Evolutionary conservation across 1,140 invertebrate genomes (phyloP).

Genomic region (Branchinecta lynchi): DNA sequence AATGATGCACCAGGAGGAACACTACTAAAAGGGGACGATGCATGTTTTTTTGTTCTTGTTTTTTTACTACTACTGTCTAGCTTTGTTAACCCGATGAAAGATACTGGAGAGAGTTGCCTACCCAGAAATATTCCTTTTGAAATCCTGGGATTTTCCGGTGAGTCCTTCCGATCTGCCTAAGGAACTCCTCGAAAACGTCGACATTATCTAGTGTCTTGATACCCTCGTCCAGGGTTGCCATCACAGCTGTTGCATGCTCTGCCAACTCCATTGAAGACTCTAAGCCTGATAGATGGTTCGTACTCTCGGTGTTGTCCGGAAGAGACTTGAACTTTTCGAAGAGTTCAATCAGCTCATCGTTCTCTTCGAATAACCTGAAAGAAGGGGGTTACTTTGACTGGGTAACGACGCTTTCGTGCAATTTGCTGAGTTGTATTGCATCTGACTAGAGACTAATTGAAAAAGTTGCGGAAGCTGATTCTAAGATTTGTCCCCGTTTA

Average conservation of each 20-base stretch:
- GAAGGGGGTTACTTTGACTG: background rate
- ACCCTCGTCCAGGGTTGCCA: slow-evolving; percentile 61
- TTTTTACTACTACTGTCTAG: too few relatives aligned
- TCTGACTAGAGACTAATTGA: too few relatives aligned
- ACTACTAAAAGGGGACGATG: too few relatives aligned
- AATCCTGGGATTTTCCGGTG: slow-evolving; percentile 69
- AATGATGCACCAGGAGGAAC: too few relatives aligned
- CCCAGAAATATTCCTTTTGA: slow-evolving; percentile 72
- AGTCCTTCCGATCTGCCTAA: slow-evolving; percentile 62
- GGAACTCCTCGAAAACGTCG: slow-evolving; percentile 62
- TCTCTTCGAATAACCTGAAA: slow-evolving; percentile 70
- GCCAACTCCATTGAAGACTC: slow-evolving; percentile 46
- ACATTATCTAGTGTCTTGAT: slow-evolving; percentile 69
- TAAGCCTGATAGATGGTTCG: slow-evolving; percentile 36
- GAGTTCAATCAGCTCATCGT: slow-evolving; percentile 56
- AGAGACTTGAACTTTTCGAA: slow-evolving; percentile 55
- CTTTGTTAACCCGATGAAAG: too few relatives aligned
- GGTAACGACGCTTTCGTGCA: too few relatives aligned
- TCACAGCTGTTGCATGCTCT: slow-evolving; percentile 72
- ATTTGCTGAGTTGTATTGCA: too few relatives aligned
- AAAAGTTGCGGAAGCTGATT: too few relatives aligned
- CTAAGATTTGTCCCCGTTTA: too few relatives aligned
- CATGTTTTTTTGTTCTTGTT: too few relatives aligned
- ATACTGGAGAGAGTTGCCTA: slow-evolving; percentile 32
- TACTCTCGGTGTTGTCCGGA: slow-evolving; percentile 60